These are phyloP conservation scores for Channa maculata DNA, from an alignment of 2,113 vertebrate species.

Conservation along the genomic window DNA sequence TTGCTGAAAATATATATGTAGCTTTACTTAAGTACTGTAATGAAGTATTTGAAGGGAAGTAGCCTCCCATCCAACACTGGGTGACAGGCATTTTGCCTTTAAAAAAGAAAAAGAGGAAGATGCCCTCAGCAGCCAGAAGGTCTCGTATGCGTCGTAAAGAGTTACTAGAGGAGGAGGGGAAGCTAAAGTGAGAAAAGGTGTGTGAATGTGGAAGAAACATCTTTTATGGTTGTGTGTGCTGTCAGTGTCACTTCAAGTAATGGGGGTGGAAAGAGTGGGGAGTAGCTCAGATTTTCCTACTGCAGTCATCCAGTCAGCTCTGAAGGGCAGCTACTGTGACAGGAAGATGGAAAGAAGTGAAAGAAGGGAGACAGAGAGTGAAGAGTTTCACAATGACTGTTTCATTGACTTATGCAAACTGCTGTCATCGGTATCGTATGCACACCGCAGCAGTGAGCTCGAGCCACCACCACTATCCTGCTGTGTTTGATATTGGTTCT, in stretches of 20 bases:
- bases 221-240: conserved; percentile 69
- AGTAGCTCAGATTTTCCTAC: conserved; percentile 74
- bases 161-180: conserved; percentile 18
- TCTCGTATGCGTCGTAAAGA: conserved; percentile 25
- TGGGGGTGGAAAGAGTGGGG: conserved; percentile 2
- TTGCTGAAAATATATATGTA: too few relatives aligned
- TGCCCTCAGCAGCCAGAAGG: not conserved
- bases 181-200: conserved; percentile 27
- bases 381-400: conserved; percentile 22
- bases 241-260: conserved; percentile 27
- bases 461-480: not conserved
- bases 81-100: conserved; percentile 3
- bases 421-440: conserved; percentile 19
- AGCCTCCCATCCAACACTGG: not conserved
- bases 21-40: too few relatives aligned
- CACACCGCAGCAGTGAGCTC: conserved; percentile 25
- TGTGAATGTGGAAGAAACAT: conserved; percentile 49
- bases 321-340: conserved; percentile 34
- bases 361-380: conserved; percentile 1
- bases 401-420: conserved; percentile 6
- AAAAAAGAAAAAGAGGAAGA: not conserved
- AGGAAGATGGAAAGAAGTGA: conserved; percentile 8
- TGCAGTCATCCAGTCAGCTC: conserved; percentile 46
- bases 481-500: conserved; percentile 31
- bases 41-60: too few relatives aligned